Evolutionary conservation across 2,113 vertebrate genomes (phyloP), one percentile per base, ranked within the genome.

Genomic region (Cephalopterus ornatus): DNA sequence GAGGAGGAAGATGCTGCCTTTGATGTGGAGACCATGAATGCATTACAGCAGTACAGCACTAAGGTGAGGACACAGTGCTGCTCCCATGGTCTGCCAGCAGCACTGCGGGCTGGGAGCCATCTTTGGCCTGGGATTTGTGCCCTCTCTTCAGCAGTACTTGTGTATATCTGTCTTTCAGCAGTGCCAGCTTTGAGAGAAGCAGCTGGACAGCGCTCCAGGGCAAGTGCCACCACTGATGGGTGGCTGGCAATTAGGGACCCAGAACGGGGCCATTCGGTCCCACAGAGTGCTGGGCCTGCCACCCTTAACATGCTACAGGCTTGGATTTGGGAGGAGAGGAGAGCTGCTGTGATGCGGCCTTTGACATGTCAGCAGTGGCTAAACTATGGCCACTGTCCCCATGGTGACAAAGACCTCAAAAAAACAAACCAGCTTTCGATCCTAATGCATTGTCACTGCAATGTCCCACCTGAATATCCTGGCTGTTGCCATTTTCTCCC

Each of bases 11-110:
- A 97, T 0, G 93, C 92, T 20, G 33, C 97, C 65, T 96, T 98
- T 44, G 94, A 97, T 32, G 35, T 97, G 0, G 97, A 98, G 87
- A 97, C 97, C 4, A 97, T 97, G 27, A 89, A 90, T 68, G 97
- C 97, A 11, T 76, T 98, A 91, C 97, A 98, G 92, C 97, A 98
- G 89, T 98, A 95, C 2, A 65, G 96, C 42, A 96, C 86, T 78
- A 98, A 98, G 97, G 98, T 98, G 88, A 97, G 96, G 55, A 37
- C 2, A 1, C 67, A 24, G 14, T 12, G 9, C 37, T 50, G 49
- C 49, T 50, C 49, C 49, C 26, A 15, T 9, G 24, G 49, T 50
- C 8, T 50, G 24, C 49, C 26, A 50, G 24, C 49, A 27, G 49
- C 49, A 50, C 49, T 27, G 24, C 14, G 14, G 24, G 49, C 8